Conservation (phyloP, 2,113 vertebrate species). For the Lagopus muta region DNA sequence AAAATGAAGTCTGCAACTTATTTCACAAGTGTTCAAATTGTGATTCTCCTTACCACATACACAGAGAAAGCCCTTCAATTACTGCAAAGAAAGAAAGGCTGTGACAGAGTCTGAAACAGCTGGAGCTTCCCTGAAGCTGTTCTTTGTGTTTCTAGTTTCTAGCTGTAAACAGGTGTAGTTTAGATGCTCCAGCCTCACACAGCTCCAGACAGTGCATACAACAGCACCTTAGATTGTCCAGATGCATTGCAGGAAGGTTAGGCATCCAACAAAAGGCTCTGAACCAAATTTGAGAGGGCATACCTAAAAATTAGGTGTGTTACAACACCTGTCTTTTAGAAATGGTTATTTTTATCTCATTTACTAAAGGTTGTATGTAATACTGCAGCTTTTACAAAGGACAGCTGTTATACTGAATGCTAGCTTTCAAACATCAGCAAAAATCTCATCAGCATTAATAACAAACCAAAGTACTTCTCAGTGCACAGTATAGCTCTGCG, state of each 20-base stretch:
- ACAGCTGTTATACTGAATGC: not conserved
- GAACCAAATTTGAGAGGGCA: not conserved
- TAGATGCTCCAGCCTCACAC: not conserved
- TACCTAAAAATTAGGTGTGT: not conserved
- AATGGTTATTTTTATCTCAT: constrained; percentile 5
- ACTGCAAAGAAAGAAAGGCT: not conserved
- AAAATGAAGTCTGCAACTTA: not conserved
- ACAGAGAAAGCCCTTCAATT: not conserved
- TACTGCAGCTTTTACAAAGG: not conserved
- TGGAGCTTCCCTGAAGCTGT: not conserved
- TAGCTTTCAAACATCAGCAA: not conserved
- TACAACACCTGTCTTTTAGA: not conserved
- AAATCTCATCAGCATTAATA: not conserved
- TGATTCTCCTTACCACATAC: not conserved
- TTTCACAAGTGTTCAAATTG: not conserved
- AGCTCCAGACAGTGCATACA: rapidly evolving
- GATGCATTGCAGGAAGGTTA: rapidly evolving
- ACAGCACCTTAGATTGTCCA: not conserved
- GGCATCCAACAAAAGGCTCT: not conserved
- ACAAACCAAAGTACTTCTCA: not conserved
- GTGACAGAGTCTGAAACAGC: not conserved
- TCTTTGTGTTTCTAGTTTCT: not conserved
- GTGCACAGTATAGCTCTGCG: not conserved
- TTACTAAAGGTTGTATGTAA: not conserved
- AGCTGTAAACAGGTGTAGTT: not conserved